Evolutionary conservation across 35 echinoderm and acorn worm species (phyloP), one percentile per base, ranked within the genome.

Genomic region (Acanthaster planci): DNA sequence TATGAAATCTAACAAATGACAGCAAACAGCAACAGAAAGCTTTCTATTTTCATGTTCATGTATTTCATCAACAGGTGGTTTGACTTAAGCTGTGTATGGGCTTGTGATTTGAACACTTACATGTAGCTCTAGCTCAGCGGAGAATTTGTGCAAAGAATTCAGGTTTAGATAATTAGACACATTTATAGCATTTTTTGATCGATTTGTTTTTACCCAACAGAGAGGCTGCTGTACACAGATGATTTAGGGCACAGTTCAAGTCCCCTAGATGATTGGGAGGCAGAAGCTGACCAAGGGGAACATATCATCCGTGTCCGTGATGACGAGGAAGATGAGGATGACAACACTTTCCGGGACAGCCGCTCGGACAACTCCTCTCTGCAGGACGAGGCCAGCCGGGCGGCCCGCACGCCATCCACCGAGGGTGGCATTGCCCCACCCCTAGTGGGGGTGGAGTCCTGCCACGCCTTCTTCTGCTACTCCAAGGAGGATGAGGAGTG

Each of bases 401-500:
- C 27, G 5, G 54, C 30, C 31, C 35, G 37, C 12, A 26, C 23
- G 29, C 7, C 21, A 14, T 26, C 26, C 23, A 31, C 64, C 14
- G 80, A 84, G 21, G 44, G 58, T 19, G 94, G 96, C 30, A 99
- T 99, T 29, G 92, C 96, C 12, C 85, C 96, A 18, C 55, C 64
- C 0, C 82, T 99, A 6, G 86, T 93, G 5, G 96, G 92, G 22
- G 92, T 94, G 80, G 96, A 99, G 76, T 89, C 87, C 1, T 91
- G 96, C 27, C 96, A 99, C 55, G 96, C 92, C 40, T 99, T 99
- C 76, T 99, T 99, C 78, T 99, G 96, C 68, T 94, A 84, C 23
- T 79, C 85, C 9, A 82, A 81, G 38, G 92, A 91, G 15, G 96
- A 99, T 34, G 86, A 91, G 16, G 85, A 94, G n/a, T 99, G 96